Percentiles rank a stretch among this genome's conserved stretches.
phyloP scores from a whole-genome alignment of 2,888 invertebrate genomes.

The Willowsia nigromaculata region DNA sequence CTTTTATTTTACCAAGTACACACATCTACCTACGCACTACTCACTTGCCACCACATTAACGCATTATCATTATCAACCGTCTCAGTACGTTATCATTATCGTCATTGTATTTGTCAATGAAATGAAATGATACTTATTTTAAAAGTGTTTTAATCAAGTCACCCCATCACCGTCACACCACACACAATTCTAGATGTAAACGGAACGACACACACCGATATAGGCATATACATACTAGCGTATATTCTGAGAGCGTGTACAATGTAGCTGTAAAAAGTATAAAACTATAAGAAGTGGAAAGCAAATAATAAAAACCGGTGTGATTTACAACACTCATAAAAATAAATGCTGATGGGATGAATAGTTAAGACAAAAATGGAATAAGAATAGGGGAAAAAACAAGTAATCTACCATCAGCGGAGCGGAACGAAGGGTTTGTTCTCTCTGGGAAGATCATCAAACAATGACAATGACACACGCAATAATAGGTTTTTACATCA shows the following conservation, averaged over 20 bases:
- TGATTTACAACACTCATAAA: slow-evolving; percentile 66
- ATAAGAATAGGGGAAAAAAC: not conserved
- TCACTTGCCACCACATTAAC: not conserved
- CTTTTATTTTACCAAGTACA: not conserved
- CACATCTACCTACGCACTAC: not conserved
- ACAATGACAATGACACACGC: not conserved
- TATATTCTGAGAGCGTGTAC: not conserved
- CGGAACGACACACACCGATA: not conserved
- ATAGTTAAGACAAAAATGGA: slow-evolving; percentile 54
- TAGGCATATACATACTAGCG: not conserved
- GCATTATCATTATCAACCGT: not conserved
- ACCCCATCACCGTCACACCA: not conserved
- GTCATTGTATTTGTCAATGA: slow-evolving; percentile 3
- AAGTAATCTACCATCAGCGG: not conserved
- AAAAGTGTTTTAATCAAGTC: slow-evolving; percentile 28
- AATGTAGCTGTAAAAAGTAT: too few species aligned
- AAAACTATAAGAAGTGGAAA: slow-evolving; percentile 5
- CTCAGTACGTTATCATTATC: not conserved
- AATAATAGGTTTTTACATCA: slow-evolving; percentile 32
- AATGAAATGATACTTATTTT: slow-evolving; percentile 25
- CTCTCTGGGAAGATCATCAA: not conserved
- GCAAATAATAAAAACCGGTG: slow-evolving; percentile 42
- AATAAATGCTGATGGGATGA: slow-evolving; percentile 66
- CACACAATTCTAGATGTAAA: not conserved
- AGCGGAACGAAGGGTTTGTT: not conserved